Evolutionary conservation across 30 jellyfish, hydroid and myxozoan genomes (phyloP), one percentile per base, ranked within the genome.

Genomic region (Hydractinia symbiolongicarpus): DNA sequence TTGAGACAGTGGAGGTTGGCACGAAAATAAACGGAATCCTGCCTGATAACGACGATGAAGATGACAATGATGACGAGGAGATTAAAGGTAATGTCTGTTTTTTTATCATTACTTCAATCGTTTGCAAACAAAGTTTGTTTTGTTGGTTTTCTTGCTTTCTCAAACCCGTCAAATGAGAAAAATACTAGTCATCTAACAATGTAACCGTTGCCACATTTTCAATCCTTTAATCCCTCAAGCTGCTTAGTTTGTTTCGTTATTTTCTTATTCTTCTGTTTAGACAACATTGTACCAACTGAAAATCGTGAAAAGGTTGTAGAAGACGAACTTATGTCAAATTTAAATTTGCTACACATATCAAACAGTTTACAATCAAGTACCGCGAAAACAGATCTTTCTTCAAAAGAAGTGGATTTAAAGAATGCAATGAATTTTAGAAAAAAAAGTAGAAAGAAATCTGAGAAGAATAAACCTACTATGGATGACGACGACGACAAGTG

Each of bases 11-110:
- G 15, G 98, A 86, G 13, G 55, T 70, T 40, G 49, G 54, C 10
- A 5, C 88, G 4, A 77, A 76, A 53, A 61, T 85, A 70, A 72
- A 79, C 54, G 87, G 87, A 8, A 19, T 79, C 53, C 55, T 54
- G 55, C 51, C 51, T 44, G 55, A 79, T 10, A 80, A 81, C 49
- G 91, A 79, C 58, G 94, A 91, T 64, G 98, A 91, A 17, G 98
- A 91, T 74, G 98, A 91, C 66, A 72, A 81, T 9, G 98, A 91
- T 77, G 98, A 91, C 64, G 98, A 91, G 73, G 98, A 91, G 60
- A 83, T 71, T 8, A 91, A 91, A 86, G 95, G 95, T 86, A 5
- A 50, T 11, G 11, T 19, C 44, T 30, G 44, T 30, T 30, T 30
- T n/a, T 30, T 30, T 30, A 30, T 30, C 44, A 30, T 30, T 30